Percentiles rank a stretch among this genome's conserved stretches.
phyloP scores from a whole-genome alignment of 1,140 invertebrate species.

The Hyphantria cunea region DNA sequence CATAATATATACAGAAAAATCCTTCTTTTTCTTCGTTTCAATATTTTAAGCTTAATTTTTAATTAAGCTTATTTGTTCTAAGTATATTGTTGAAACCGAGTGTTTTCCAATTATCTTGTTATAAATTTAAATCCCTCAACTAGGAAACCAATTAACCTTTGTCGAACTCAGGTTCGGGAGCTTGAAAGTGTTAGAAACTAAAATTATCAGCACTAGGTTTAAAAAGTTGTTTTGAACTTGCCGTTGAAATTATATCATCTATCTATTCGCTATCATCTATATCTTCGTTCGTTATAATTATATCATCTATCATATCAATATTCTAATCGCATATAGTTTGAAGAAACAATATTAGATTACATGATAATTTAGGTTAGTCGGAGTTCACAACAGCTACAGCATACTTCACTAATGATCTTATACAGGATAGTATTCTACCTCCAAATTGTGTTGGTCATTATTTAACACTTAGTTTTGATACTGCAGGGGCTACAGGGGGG shows the following conservation, averaged over 20 bases:
- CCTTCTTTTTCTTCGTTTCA: too few species aligned
- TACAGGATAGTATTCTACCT: neutral
- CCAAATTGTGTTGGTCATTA: neutral
- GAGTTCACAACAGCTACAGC: neutral
- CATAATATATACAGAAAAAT: too few species aligned
- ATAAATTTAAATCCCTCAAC: neutral
- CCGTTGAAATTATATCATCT: too few species aligned
- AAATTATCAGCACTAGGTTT: neutral
- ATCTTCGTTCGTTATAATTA: too few species aligned
- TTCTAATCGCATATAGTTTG: too few species aligned
- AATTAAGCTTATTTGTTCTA: too few species aligned
- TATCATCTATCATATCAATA: too few species aligned
- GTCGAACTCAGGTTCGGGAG: neutral
- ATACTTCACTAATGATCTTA: neutral
- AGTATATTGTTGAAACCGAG: neutral
- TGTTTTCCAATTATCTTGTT: neutral
- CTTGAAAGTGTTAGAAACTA: neutral
- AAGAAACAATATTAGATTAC: neutral
- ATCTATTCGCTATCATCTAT: too few species aligned
- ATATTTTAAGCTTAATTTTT: too few species aligned
- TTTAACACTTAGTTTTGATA: neutral
- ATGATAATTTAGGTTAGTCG: neutral
- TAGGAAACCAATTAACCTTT: neutral
- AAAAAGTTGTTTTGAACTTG: neutral
- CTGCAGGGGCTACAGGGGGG: too few species aligned